Evolutionary conservation across 1,140 invertebrate species (phyloP).

Genomic region (Lordiphosa stackelbergi): DNA sequence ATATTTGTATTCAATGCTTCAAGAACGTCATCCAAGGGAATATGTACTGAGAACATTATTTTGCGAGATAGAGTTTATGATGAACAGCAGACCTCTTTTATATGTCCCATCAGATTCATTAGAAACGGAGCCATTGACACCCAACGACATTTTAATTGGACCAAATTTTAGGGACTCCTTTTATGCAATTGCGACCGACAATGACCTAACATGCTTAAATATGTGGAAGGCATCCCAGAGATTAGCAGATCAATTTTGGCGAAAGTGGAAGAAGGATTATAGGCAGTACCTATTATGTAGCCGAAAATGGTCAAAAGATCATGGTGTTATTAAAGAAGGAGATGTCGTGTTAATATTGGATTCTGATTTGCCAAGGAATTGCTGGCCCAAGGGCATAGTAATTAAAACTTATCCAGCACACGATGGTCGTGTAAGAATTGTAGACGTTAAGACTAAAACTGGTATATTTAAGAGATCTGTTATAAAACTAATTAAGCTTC

Average conservation of each 20-base stretch:
- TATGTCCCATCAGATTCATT: slow-evolving; percentile 40
- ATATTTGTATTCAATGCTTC: too few species aligned
- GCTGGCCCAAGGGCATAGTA: too few species aligned
- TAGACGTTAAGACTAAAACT: too few species aligned
- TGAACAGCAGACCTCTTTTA: slow-evolving; percentile 9
- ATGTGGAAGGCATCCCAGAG: slow-evolving; percentile 12
- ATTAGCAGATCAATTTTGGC: slow-evolving; percentile 7
- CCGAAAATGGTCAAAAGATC: too few species aligned
- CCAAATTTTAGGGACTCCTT: slow-evolving; percentile 9
- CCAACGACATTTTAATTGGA: slow-evolving; percentile 9
- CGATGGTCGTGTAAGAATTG: too few species aligned
- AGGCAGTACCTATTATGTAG: slow-evolving; percentile 1
- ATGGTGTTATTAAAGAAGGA: background rate
- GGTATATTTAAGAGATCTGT: too few species aligned
- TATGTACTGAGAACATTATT: too few species aligned
- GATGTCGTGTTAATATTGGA: too few species aligned
- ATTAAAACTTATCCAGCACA: too few species aligned
- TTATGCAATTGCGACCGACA: background rate
- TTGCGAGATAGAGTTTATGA: background rate
- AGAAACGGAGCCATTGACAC: slow-evolving; percentile 19
- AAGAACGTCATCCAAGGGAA: background rate
- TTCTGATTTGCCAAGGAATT: too few species aligned
- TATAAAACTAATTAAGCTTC: too few species aligned
- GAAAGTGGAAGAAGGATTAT: slow-evolving; percentile 5
- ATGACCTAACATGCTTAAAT: background rate